These are phyloP conservation scores for Rhagoletis pomonella DNA, from an alignment of 1,140 invertebrate species.

Conservation along the genomic window DNA sequence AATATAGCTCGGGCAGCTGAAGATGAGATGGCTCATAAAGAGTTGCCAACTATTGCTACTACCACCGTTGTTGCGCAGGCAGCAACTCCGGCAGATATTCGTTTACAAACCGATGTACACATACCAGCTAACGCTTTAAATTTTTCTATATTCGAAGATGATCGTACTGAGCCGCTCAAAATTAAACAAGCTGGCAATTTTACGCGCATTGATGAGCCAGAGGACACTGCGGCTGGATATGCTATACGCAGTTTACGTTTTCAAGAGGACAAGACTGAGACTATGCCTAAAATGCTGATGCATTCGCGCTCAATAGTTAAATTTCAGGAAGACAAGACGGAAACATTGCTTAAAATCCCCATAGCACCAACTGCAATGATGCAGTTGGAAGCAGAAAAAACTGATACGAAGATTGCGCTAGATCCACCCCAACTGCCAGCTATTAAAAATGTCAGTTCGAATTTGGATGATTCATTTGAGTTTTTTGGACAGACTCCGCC, in stretches of 20 bases:
- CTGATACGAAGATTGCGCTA: slow-evolving; percentile 63
- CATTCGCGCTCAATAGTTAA: slow-evolving; percentile 60
- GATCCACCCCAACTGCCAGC: not conserved
- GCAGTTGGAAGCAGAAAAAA: slow-evolving; percentile 66
- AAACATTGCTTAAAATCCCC: slow-evolving; percentile 64
- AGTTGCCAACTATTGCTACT: not conserved
- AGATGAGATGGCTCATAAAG: no score
- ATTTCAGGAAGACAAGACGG: slow-evolving; percentile 72
- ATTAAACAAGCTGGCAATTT: slow-evolving; percentile 58
- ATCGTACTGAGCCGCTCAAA: not conserved
- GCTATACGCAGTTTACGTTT: slow-evolving; percentile 65
- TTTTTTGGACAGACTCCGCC: slow-evolving; percentile 66
- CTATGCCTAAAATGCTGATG: slow-evolving; percentile 62
- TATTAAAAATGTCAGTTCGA: not conserved
- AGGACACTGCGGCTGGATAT: slow-evolving; percentile 64
- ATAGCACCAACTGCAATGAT: slow-evolving; percentile 35
- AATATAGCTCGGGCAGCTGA: not conserved
- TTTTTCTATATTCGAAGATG: slow-evolving; percentile 56
- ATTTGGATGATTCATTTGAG: slow-evolving; percentile 62
- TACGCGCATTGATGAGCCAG: slow-evolving; percentile 64
- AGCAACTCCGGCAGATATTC: not conserved
- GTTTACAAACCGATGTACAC: not conserved
- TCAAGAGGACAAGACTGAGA: slow-evolving; percentile 72
- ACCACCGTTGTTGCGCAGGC: not conserved
- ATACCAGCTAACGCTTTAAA: not conserved